Base-by-base conservation (phyloP, 2,888 invertebrate species). In the Synanthedon formicaeformis region DNA sequence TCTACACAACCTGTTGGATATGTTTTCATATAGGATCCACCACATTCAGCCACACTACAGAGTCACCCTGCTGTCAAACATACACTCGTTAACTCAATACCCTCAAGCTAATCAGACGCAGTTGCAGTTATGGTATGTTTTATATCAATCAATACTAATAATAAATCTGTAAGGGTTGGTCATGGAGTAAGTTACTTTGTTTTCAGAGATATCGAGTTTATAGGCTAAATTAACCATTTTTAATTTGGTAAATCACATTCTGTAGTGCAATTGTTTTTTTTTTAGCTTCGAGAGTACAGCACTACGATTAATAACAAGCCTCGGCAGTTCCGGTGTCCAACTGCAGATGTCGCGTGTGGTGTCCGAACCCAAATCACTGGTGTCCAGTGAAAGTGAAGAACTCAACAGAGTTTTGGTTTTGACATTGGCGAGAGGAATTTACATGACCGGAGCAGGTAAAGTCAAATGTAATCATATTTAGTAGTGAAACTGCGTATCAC, bases 1-100 rank as follows among this genome's bases (percentile, higher is more conserved):
- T 53, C 88, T 98, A n/a, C 97, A 98, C 73, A 97, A 97, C 0
- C 83, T 98, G 41, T 78, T 98, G 67, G 98, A 98, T 79, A 98
- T 98, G 97, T 97, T 98, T 76, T 96, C 96, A 56, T 97, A 97
- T 75, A 90, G 98, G 50, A 92, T 98, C 80, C 97, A 98, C 76
- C 98, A 98, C 77, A 97, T 98, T 60, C 97, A 97, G 67, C 96
- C 97, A 0, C 97, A 97, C 81, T 98, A 98, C 78, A 89, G 97
- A 52, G 95, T 98, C 10, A 97, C 98, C 65, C 86, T 98, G 50
- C 85, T 98, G 6, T 95, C 96, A 3, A 95, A 97, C 78, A 91
- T 98, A 56, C 97, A 98, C 78, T 95, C 95, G 27, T 88, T 98
- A 53, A 94, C 97, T 2, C 94, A 95, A 0, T 95, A 96, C 34